Evolutionary conservation across 2,113 vertebrate genomes (phyloP), one percentile per base, ranked within the genome.

Genomic region (Rallus limicola): DNA sequence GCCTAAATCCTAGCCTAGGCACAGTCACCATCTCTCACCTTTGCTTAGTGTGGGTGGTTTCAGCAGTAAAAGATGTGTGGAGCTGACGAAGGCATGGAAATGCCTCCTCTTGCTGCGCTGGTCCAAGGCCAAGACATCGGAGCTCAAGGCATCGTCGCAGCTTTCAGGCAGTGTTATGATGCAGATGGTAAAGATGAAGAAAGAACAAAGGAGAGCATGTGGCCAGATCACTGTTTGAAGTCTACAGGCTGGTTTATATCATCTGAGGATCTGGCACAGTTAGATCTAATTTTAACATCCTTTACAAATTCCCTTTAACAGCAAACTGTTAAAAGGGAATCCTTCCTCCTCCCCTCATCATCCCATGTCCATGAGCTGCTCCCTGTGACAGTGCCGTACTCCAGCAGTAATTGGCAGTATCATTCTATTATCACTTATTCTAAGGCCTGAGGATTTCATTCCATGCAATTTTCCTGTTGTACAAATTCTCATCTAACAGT

Each of bases 361-460:
- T 46, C 78, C 62, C 92, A 18, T 68, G 75, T 82, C 55, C 80
- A 64, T 7, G 40, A 93, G 92, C 88, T 58, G 65, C 1, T 94
- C 92, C 86, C 90, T 84, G 86, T 92, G 95, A 96, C 96, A 92
- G 82, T 81, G 13, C 91, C 16, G 33, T 59, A 84, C 93, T n/a
- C 92, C 40, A 80, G 82, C 95, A 93, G 93, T 96, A 97, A 96
- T 94, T 93, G 93, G 77, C 96, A 94, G 48, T 65, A 96, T 94
- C 81, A 16, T 96, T 95, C 93, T 16, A 93, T 96, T 96, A 96
- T 92, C 93, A 91, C 92, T 95, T 96, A 58, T 79, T 90, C 96
- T 79, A 19, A 95, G 95, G 93, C 93, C 88, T 3, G 58, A 91
- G 86, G 74, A 89, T 95, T 94, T 87, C 20, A n/a, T 76, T 93